Evolutionary conservation across 2,888 invertebrate genomes (phyloP).

Genomic region (Lamproptera curius): DNA sequence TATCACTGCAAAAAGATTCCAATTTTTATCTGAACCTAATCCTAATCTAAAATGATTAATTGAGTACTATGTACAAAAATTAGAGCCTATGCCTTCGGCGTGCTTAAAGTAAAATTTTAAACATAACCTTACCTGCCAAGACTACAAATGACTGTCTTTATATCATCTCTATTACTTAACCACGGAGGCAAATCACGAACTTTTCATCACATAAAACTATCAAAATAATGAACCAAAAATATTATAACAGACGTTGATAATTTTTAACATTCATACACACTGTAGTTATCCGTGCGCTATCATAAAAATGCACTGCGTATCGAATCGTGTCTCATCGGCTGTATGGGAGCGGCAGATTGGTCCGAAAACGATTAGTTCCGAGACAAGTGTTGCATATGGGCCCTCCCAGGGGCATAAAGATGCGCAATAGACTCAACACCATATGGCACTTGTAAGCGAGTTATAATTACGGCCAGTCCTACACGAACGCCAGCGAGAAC

Average conservation of each 20-base stretch:
- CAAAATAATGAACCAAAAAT: too few species aligned
- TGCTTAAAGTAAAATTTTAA: too few species aligned
- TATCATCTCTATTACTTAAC: not conserved
- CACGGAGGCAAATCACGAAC: not conserved
- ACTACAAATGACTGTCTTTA: not conserved
- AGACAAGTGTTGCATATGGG: conserved; percentile 63
- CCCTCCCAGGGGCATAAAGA: conserved; percentile 30
- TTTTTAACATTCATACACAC: too few species aligned
- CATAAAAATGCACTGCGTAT: conserved; percentile 8
- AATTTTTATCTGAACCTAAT: too few species aligned
- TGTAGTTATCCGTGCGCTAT: too few species aligned
- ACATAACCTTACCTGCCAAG: not conserved
- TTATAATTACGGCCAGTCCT: conserved; percentile 58
- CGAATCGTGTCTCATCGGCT: conserved; percentile 23
- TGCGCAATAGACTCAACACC: conserved; percentile 43
- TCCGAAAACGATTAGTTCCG: conserved; percentile 63
- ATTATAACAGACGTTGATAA: too few species aligned
- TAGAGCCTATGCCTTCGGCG: too few species aligned
- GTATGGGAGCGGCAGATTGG: conserved; percentile 5
- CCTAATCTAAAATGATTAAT: too few species aligned
- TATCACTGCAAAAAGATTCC: too few species aligned
- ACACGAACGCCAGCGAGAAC: conserved; percentile 43
- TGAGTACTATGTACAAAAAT: too few species aligned
- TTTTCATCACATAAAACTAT: not conserved
- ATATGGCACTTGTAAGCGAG: conserved; percentile 62